Conservation (phyloP, 2,113 vertebrate species). For the Theropithecus gelada region DNA sequence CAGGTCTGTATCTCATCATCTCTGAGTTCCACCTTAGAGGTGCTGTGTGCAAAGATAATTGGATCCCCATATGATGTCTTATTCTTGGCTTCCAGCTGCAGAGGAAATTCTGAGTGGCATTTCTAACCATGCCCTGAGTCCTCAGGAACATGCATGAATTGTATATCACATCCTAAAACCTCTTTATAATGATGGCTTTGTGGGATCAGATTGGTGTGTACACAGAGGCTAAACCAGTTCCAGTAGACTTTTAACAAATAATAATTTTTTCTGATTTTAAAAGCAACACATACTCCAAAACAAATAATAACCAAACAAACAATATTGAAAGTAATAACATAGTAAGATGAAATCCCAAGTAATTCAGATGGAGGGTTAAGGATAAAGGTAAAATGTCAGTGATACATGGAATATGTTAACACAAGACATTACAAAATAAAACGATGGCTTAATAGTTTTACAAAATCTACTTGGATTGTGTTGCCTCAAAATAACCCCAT, state of each 20-base stretch:
- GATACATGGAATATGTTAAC: neutral
- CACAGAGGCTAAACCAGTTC: neutral
- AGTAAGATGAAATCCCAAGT: neutral
- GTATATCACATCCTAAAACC: neutral
- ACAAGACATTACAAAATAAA: neutral
- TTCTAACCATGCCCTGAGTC: neutral
- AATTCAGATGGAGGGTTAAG: neutral
- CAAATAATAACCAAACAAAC: neutral
- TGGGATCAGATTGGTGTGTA: neutral
- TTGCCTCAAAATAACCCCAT: neutral
- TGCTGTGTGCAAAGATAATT: neutral
- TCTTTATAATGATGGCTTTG: neutral
- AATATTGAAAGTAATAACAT: neutral
- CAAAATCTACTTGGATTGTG: neutral
- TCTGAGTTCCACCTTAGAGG: neutral
- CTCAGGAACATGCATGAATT: neutral
- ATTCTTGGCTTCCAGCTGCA: neutral
- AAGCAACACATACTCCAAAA: neutral
- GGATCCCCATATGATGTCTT: neutral
- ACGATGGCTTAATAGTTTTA: neutral
- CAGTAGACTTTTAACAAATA: neutral
- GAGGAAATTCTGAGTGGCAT: neutral
- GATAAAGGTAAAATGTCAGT: neutral
- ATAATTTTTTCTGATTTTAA: neutral
- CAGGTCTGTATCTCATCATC: neutral